Evolutionary conservation across 2,888 invertebrate genomes (phyloP), one percentile per base, ranked within the genome.

Genomic region (Anodontia alba): DNA sequence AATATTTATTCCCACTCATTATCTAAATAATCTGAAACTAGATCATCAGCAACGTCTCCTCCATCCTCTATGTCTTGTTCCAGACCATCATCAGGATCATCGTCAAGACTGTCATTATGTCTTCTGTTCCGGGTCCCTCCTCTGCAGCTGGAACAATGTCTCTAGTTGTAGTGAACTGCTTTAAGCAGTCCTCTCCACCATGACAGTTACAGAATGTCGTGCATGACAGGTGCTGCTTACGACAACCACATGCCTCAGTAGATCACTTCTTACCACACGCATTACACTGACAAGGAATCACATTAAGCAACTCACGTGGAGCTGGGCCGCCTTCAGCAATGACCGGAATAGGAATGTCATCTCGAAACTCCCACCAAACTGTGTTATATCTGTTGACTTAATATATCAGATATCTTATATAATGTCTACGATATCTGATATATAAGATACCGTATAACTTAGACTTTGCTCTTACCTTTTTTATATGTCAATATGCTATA

Each of bases 301-400:
- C 7, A 42, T 67, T 8, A 67, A 36, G 36, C 20, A 67, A 42
- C 67, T 67, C 38, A n/a, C 36, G 42, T 67, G 36, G 36, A 36
- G 67, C 38, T 3, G 67, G 23, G 23, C 29, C 67, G 20, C 42
- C 67, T 42, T 36, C 42, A 67, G 36, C 67, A 12, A 67, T 67
- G 23, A 67, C 42, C n/a, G 67, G 67, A 8, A 67, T 36, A 42
- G 67, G 67, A 23, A 67, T 38, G 1, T 42, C 70, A 71, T 77
- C 71, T 38, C 38, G 17, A 51, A 72, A 49, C 57, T 29, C 23
- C 77, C 77, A 77, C 77, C 77, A 71, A 71, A 72, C 8, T 72
- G n/a, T n/a, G 62, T 72, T 1, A 71, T 71, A 33, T 77, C 33
- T 31, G 8, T 29, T 70, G 62, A 5, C 62, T 77, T 72, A 71